Base-by-base conservation (phyloP, 2,113 vertebrate species). In the Paracanthobrama guichenoti region DNA sequence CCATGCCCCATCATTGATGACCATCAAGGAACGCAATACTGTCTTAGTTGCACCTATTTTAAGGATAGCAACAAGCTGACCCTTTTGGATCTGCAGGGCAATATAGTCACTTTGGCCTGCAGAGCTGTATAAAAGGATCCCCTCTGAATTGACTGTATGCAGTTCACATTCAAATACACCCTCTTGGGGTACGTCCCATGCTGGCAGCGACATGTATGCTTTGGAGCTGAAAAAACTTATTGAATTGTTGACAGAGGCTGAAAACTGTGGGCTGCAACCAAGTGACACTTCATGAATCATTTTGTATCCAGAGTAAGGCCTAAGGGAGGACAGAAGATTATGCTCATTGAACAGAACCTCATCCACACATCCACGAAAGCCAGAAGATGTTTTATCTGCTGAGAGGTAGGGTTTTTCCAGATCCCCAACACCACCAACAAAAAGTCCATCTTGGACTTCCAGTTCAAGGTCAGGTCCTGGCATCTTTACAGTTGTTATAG, bases 161-260 rank as follows among this genome's bases (percentile, higher is more conserved):
- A 98, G 48, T 22, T 93, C 76, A 89, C 86, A 97, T 82, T 96
- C 94, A 42, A 97, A 92, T 22, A 90, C 12, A 9, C 93, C 93
- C 12, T 93, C 93, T 1, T 89, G 64, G 0, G 83, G 88, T 4
- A 93, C 28, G 4, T 92, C 94, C 96, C 95, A 97, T 0, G 80
- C 73, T 0, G 95, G 93, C 50, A 98, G 95, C 62, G 92, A 89
- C 31, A 97, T 67, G 57, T 93, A 98, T 1, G 96, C 95, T 90
- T 95, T 94, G 16, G 96, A 95, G 87, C 96, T 97, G 90, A 96
- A 96, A 87, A 98, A 97, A 90, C 91, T 95, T 64, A 98, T 88
- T 2, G 95, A 85, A 71, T 97, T 94, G 16, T 95, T 92, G 83
- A 95, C 93, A n/a, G 88, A 90, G 35, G 95, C 94, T 79, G 95